Percentiles rank a stretch among this genome's conserved stretches.
These are phyloP conservation scores for Aptenodytes forsteri DNA, from an alignment of 2,113 vertebrate genomes.

Conservation along the genomic window DNA sequence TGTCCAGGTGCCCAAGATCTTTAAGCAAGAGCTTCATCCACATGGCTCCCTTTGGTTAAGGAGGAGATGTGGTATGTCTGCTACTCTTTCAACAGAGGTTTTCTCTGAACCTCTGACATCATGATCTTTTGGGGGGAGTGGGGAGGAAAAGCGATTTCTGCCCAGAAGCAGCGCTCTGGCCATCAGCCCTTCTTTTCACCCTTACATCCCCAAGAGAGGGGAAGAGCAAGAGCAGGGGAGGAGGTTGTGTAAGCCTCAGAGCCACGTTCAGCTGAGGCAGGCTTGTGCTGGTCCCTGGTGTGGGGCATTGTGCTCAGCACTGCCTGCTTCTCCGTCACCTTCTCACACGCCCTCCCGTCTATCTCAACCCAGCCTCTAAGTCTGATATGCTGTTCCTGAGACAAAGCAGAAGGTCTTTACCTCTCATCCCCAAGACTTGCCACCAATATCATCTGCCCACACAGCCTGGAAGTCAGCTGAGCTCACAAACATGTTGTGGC, in stretches of 20 bases:
- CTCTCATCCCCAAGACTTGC: not conserved
- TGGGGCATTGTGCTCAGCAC: not conserved
- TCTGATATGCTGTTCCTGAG: fast-evolving
- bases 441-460: not conserved
- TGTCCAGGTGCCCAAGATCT: not conserved
- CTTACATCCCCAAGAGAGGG: fast-evolving
- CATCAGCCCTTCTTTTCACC: not conserved
- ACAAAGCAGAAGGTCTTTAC: not conserved
- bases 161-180: fast-evolving
- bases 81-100: not conserved
- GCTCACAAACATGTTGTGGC: not conserved
- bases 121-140: not conserved
- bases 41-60: not conserved
- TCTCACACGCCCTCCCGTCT: not conserved
- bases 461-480: not conserved
- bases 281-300: fast-evolving
- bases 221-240: not conserved
- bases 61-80: not conserved
- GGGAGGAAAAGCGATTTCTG: not conserved
- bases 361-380: not conserved
- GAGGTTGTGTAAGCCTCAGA: not conserved
- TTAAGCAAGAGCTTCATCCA: not conserved
- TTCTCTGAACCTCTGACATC: not conserved
- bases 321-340: not conserved
- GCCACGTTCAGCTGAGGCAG: not conserved